phyloP scores from a whole-genome alignment of 2,113 vertebrate genomes.

The Origma solitaria region DNA sequence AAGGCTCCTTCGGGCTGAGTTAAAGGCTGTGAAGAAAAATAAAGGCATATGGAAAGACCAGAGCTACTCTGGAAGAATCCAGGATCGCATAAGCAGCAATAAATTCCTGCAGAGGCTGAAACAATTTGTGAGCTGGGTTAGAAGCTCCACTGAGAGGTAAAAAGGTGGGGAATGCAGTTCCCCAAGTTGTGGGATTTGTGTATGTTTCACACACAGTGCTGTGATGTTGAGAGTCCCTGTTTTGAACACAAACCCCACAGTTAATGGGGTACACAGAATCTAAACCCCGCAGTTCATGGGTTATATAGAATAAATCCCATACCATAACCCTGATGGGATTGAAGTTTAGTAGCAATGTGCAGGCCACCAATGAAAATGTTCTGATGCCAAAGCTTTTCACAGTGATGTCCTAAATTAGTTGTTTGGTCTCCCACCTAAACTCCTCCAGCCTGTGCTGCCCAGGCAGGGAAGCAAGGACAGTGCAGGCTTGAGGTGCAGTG shows the following conservation, averaged over 20 bases:
- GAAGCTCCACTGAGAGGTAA: background rate
- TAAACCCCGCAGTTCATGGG: background rate
- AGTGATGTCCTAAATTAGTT: accelerated
- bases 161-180: background rate
- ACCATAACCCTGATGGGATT: accelerated
- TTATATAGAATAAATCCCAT: background rate
- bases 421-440: background rate
- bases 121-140: conserved; percentile 66
- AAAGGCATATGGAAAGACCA: conserved; percentile 87
- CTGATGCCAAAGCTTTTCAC: background rate
- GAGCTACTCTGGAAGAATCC: conserved; percentile 73
- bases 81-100: conserved; percentile 48
- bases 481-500: background rate
- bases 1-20: conserved; percentile 85
- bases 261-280: background rate
- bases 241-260: background rate
- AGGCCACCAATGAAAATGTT: background rate
- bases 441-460: background rate
- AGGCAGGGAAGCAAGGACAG: background rate
- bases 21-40: conserved; percentile 80
- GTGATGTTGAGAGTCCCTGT: background rate
- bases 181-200: accelerated
- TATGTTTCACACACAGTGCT: background rate
- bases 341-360: background rate
- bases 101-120: conserved; percentile 66